A percentile compares a stretch with the other conserved stretches of the same genome.
These are phyloP conservation scores for Psylliodes chrysocephalus DNA, from an alignment of 2,888 invertebrate genomes.

Conservation along the genomic window DNA sequence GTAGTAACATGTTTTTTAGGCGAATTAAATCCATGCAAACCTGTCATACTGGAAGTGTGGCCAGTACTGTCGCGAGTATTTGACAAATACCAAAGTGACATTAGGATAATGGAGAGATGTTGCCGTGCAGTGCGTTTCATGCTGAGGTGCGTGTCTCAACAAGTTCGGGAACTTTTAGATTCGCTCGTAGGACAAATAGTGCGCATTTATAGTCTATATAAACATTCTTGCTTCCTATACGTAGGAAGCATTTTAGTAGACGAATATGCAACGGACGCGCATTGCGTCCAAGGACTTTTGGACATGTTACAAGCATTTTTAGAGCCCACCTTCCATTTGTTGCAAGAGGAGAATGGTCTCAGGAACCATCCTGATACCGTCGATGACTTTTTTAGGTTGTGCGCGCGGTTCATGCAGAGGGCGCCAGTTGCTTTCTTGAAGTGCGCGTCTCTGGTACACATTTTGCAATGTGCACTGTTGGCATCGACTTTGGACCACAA, in stretches of 20 bases:
- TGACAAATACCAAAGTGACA: constrained; percentile 82
- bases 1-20: no score
- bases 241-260: constrained; percentile 90
- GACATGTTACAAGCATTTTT: constrained; percentile 88
- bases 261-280: constrained; percentile 79
- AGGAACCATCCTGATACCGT: constrained; percentile 96
- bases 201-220: constrained; percentile 78
- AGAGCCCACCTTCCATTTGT: constrained; percentile 80
- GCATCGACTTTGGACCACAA: constrained; percentile 90
- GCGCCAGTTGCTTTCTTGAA: constrained; percentile 85
- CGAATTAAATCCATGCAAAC: constrained; percentile 59
- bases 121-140: constrained; percentile 91
- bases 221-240: constrained; percentile 93
- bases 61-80: constrained; percentile 83
- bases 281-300: constrained; percentile 82
- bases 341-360: constrained; percentile 83
- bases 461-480: constrained; percentile 84
- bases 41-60: constrained; percentile 78
- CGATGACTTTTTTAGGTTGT: constrained; percentile 90
- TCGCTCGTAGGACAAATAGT: constrained; percentile 87
- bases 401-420: constrained; percentile 75
- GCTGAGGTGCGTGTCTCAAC: constrained; percentile 84
- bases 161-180: constrained; percentile 77
- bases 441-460: constrained; percentile 76
- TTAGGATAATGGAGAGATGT: constrained; percentile 90